Evolutionary conservation across 2,888 invertebrate species (phyloP).

Genomic region (Caenorhabditis sp.): DNA sequence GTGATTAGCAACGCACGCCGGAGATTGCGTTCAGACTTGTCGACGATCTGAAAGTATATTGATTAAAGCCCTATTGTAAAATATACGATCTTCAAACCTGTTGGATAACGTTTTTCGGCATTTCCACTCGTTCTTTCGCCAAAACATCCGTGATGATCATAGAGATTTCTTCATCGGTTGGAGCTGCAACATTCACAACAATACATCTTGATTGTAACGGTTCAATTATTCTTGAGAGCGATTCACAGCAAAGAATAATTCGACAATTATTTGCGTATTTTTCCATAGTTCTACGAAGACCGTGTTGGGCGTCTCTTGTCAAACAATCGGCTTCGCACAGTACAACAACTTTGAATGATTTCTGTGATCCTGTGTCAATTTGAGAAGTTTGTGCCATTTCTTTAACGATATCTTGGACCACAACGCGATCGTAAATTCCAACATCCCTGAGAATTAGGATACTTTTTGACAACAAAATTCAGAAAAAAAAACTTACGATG

Average conservation of each 20-base stretch:
- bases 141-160: constrained; percentile 25
- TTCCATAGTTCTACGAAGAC: constrained; percentile 96
- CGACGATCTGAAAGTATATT: constrained; percentile 76
- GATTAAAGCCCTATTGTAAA: background rate
- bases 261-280: constrained; percentile 85
- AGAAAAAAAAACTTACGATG: constrained; percentile 71
- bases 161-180: constrained; percentile 77
- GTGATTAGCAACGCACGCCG: constrained; percentile 89
- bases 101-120: constrained; percentile 47
- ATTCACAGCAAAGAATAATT: constrained; percentile 82
- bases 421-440: constrained; percentile 94
- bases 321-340: constrained; percentile 92
- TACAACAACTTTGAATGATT: constrained; percentile 94
- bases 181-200: constrained; percentile 88
- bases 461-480: background rate
- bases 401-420: constrained; percentile 96
- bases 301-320: constrained; percentile 97
- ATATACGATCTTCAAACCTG: constrained; percentile 15
- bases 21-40: constrained; percentile 85
- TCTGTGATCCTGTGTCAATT: constrained; percentile 84
- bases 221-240: constrained; percentile 93
- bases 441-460: constrained; percentile 80
- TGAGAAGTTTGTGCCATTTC: constrained; percentile 96
- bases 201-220: constrained; percentile 94
- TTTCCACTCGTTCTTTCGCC: constrained; percentile 45